Percentiles rank a stretch among this genome's conserved stretches.
Evolutionary conservation across 2,113 vertebrate genomes (phyloP).

Genomic region (Oreochromis aureus): DNA sequence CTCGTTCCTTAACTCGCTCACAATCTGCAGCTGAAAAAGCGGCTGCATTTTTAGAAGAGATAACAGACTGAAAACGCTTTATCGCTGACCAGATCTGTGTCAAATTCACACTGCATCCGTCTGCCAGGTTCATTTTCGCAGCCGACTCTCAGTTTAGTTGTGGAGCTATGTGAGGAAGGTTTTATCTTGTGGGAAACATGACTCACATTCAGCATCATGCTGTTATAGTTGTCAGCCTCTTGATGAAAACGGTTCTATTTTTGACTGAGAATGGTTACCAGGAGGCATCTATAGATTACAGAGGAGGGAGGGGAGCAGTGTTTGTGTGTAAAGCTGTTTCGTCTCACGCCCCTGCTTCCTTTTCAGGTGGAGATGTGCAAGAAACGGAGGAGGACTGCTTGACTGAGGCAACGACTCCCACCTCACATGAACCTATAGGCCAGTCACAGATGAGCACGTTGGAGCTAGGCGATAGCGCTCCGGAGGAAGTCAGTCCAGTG

Average conservation of each 20-base stretch:
- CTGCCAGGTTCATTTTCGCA: conserved; percentile 7
- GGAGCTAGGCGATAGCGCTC: conserved; percentile 58
- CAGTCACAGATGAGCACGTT: conserved; percentile 62
- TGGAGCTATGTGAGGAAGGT: conserved; percentile 16
- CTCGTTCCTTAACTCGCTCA: not conserved
- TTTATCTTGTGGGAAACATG: conserved; percentile 47
- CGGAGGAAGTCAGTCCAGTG: not conserved
- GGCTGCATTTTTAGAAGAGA: not conserved
- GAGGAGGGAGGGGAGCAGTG: not conserved
- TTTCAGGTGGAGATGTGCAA: conserved; percentile 54
- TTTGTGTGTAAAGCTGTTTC: not conserved
- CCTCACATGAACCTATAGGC: conserved; percentile 29
- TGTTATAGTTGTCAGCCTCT: conserved; percentile 48
- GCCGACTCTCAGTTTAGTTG: conserved; percentile 4
- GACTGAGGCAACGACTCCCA: conserved; percentile 46
- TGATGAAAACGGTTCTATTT: conserved; percentile 48
- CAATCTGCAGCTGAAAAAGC: not conserved
- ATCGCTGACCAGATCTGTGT: not conserved
- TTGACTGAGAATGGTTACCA: conserved; percentile 22
- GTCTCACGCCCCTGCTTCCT: conserved; percentile 1
- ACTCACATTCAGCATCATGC: conserved; percentile 46
- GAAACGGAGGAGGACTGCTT: conserved; percentile 50
- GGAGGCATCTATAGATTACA: conserved; percentile 11
- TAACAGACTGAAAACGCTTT: not conserved
- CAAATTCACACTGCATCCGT: not conserved